phyloP scores from a whole-genome alignment of 2,113 vertebrate species.

The Rhodinocichla rosea region DNA sequence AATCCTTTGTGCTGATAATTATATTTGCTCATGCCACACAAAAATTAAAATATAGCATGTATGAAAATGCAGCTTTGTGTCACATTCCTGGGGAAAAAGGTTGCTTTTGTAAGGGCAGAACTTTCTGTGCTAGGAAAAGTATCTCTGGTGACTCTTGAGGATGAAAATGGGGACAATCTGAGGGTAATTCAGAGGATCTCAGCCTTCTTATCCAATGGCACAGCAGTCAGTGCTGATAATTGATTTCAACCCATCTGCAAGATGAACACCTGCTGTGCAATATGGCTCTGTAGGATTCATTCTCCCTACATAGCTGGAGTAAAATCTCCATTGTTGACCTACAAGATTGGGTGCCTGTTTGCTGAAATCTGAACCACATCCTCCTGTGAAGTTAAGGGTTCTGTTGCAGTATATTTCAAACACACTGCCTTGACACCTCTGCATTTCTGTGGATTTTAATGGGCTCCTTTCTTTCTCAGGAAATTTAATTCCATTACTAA shows the following conservation, averaged over 20 bases:
- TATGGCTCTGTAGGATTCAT: not conserved
- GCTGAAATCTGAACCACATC: not conserved
- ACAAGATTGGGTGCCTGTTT: not conserved
- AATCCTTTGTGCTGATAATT: slow-evolving; percentile 18
- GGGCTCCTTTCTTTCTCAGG: slow-evolving; percentile 1
- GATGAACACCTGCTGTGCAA: slow-evolving; percentile 33
- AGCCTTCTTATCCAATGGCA: not conserved
- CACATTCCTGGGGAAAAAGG: not conserved
- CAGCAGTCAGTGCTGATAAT: slow-evolving; percentile 12
- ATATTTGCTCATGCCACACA: not conserved
- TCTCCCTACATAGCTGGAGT: not conserved
- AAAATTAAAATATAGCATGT: not conserved
- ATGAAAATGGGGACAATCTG: not conserved
- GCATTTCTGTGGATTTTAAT: slow-evolving; percentile 17
- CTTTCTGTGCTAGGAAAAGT: not conserved
- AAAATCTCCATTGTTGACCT: not conserved
- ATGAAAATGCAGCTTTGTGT: not conserved
- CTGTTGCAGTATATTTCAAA: not conserved
- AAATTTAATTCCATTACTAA: slow-evolving; percentile 48
- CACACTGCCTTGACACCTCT: not conserved
- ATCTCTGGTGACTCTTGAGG: not conserved
- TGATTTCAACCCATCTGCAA: slow-evolving; percentile 36
- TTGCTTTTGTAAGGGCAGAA: not conserved
- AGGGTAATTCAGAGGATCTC: not conserved
- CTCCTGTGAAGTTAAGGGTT: not conserved